phyloP scores from a whole-genome alignment of 2,888 invertebrate species.

The Ophioninae sp. region DNA sequence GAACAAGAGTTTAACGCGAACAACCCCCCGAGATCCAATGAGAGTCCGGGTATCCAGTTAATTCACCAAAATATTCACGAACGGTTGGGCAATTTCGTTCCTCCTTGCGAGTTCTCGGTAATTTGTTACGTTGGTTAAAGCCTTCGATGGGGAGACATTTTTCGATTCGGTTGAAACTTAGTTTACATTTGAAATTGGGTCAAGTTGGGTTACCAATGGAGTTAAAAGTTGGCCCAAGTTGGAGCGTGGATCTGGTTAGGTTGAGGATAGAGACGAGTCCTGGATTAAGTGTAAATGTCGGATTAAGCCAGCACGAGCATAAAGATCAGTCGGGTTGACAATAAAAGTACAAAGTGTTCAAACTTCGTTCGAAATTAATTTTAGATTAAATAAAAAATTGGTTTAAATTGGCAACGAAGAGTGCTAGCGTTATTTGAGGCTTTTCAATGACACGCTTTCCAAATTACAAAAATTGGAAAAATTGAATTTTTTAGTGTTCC shows the following conservation, averaged over 20 bases:
- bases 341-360: background rate
- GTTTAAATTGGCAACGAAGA: background rate
- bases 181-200: no score
- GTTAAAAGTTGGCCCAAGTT: background rate
- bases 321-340: background rate
- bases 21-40: slow-evolving; percentile 1
- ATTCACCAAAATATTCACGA: background rate
- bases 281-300: background rate
- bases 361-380: background rate
- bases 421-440: background rate
- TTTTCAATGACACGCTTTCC: background rate
- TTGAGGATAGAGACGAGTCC: background rate
- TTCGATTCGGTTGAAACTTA: background rate
- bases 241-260: background rate
- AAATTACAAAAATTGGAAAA: background rate
- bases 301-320: background rate
- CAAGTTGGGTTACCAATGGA: background rate
- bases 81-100: background rate
- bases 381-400: background rate
- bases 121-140: background rate
- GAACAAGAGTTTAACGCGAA: slow-evolving; percentile 56
- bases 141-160: background rate
- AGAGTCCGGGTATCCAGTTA: background rate
- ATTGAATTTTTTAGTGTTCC: background rate
- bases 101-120: background rate